A percentile compares a stretch with the other conserved stretches of the same genome.
Conservation (phyloP, 2,888 invertebrate species). For the Litoditis marina region DNA sequence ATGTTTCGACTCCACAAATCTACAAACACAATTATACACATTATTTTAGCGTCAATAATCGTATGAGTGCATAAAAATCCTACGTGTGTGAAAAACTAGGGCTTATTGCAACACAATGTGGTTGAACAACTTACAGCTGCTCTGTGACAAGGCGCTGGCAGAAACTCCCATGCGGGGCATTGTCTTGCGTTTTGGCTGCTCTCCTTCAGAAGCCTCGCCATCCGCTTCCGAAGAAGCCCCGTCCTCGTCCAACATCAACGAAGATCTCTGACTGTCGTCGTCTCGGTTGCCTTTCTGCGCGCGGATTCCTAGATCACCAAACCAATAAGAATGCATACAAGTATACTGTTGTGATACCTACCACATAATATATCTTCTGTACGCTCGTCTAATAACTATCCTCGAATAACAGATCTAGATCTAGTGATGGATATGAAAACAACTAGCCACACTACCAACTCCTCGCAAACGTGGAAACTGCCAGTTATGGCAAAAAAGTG, state of each 20-base stretch:
- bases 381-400: too few relatives aligned
- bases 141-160: slow-evolving; percentile 30
- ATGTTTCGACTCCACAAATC: too few relatives aligned
- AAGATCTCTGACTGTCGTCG: slow-evolving; percentile 47
- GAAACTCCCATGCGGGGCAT: slow-evolving; percentile 44
- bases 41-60: too few relatives aligned
- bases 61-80: too few relatives aligned
- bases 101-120: too few relatives aligned
- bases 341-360: background rate
- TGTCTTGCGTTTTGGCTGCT: slow-evolving; percentile 26
- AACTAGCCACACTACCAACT: background rate
- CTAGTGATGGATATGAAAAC: background rate
- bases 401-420: too few relatives aligned
- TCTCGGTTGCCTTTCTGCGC: slow-evolving; percentile 36
- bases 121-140: slow-evolving; percentile 35
- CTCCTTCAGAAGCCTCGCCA: slow-evolving; percentile 38
- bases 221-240: slow-evolving; percentile 40
- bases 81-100: too few relatives aligned
- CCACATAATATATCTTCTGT: too few relatives aligned
- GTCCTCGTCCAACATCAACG: slow-evolving; percentile 41
- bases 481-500: too few relatives aligned
- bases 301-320: slow-evolving; percentile 18
- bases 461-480: too few relatives aligned
- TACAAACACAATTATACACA: too few relatives aligned
- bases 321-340: background rate